Evolutionary conservation across 2,113 vertebrate species (phyloP), one percentile per base, ranked within the genome.

Genomic region (Archilochus colubris): DNA sequence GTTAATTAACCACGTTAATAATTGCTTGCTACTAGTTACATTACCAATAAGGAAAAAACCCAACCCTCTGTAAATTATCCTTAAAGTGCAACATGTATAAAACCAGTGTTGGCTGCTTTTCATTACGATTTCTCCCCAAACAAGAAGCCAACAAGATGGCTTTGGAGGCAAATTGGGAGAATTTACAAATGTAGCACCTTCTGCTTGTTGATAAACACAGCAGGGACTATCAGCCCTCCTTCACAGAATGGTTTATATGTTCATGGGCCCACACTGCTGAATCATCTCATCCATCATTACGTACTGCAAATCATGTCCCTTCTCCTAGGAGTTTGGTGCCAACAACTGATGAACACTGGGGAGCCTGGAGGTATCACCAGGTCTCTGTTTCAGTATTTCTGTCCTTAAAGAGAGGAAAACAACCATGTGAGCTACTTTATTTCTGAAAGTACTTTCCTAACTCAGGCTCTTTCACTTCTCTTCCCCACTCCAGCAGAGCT

Each of bases 191-290:
- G 33, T 5, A 67, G 83, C 73, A 89, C 74, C 43, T 75, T 82
- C 53, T 89, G 69, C 64, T 75, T 92, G 91, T 76, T 82, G 95
- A 76, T 63, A 93, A 94, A 83, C 53, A 81, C 74, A 40, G 70
- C 0, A 0, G 59, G 59, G 46, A 76, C 10, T 31, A 68, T 48
- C 64, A 88, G 75, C 64, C 88, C 61, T 79, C 62, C 76, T 73
- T 44, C 59, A 24, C 70, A 61, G 51, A n/a, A n/a, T 5, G 55
- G 80, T 73, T 54, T 53, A 3, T 38, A 38, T 8, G 25, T 30
- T 80, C 82, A 69, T n/a, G n/a, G 69, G 51, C 78, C 81, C 91
- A 78, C 66, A 72, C 17, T 38, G 33, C 64, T 38, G 78, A 48
- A 64, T 82, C 44, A 66, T 46, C 75, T 44, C 75, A 74, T 46